Conservation (phyloP, 2,888 invertebrate species). For the Agrochola circellaris region DNA sequence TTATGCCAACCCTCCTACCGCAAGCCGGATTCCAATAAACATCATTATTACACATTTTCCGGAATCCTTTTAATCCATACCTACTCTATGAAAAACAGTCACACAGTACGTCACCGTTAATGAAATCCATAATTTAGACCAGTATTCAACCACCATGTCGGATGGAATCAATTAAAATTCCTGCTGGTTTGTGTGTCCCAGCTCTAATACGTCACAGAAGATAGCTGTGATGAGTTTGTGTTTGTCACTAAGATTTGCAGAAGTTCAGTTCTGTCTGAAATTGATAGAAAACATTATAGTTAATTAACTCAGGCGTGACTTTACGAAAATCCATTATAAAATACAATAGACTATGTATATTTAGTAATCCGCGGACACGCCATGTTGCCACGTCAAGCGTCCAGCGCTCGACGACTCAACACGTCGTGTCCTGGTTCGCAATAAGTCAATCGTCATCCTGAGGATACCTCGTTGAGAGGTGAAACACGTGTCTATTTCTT, state of each 20-base stretch:
- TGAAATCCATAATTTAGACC: constrained; percentile 39
- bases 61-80: neutral
- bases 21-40: too few species aligned
- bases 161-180: constrained; percentile 60
- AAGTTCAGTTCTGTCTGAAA: constrained; percentile 11
- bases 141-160: constrained; percentile 44
- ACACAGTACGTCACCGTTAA: neutral
- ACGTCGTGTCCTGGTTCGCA: too few species aligned
- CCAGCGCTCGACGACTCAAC: too few species aligned
- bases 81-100: neutral
- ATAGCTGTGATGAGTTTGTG: constrained; percentile 25
- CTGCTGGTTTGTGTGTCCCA: constrained; percentile 39
- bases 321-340: too few species aligned
- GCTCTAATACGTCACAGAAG: constrained; percentile 56
- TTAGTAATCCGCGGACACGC: too few species aligned
- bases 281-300: neutral
- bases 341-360: too few species aligned
- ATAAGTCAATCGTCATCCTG: too few species aligned
- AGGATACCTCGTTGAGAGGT: too few species aligned
- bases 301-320: too few species aligned
- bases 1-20: too few species aligned
- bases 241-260: neutral
- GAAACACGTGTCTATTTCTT: too few species aligned
- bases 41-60: neutral
- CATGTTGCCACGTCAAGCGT: too few species aligned